Conservation (phyloP, 2,113 vertebrate genomes). For the Percina caprodes region DNA sequence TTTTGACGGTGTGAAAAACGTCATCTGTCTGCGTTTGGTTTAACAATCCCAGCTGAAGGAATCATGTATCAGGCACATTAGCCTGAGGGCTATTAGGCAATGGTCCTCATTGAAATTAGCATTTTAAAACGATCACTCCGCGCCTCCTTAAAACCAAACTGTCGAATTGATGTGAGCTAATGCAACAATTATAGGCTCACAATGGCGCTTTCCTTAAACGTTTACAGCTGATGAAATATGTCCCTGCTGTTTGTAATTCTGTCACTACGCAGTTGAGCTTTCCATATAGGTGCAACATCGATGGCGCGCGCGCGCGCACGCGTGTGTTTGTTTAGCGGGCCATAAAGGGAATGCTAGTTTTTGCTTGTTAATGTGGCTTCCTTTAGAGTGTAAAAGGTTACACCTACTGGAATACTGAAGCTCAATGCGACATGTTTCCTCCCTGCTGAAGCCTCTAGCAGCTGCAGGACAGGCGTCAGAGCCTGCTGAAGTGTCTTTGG, state of each 20-base stretch:
- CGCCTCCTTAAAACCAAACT: conserved; percentile 63
- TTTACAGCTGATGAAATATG: conserved; percentile 56
- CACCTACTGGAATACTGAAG: not conserved
- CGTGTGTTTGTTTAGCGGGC: not conserved
- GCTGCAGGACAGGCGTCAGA: not conserved
- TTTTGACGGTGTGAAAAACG: conserved; percentile 36
- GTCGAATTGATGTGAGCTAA: conserved; percentile 58
- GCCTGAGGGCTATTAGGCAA: conserved; percentile 80
- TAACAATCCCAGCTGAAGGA: conserved; percentile 83
- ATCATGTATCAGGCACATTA: conserved; percentile 80
- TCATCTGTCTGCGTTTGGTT: conserved; percentile 69
- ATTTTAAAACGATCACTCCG: conserved; percentile 77
- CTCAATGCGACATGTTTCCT: not conserved
- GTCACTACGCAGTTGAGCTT: not conserved
- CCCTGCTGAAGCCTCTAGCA: not conserved
- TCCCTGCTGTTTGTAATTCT: conserved; percentile 52
- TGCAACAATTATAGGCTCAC: conserved; percentile 64
- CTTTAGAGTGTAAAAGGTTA: not conserved
- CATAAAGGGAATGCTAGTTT: not conserved
- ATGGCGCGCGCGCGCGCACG: not conserved
- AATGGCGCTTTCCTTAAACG: conserved; percentile 26
- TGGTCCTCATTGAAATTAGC: conserved; percentile 80
- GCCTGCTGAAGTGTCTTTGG: conserved; percentile 19
- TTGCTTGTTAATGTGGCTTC: not conserved
- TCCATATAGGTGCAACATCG: not conserved